Evolutionary conservation across 1,140 invertebrate genomes (phyloP), one percentile per base, ranked within the genome.

Genomic region (Drosophila takahashii): DNA sequence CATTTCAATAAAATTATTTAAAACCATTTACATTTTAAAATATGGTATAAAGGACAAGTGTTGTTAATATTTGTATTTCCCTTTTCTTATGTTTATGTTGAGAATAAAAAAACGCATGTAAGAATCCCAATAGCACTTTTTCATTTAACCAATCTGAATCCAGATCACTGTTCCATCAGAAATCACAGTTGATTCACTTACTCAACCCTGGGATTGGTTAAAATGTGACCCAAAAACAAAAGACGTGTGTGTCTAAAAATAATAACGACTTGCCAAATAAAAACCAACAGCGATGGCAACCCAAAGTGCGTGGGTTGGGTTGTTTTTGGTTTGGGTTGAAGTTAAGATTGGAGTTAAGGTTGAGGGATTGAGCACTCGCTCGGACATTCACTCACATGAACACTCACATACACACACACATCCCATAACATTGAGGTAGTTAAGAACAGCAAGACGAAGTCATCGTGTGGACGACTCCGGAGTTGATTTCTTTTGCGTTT

Each of bases 241-340:
- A 51, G 51, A 78, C 56, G 69, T 83, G 45, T 73, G 51, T 80
- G 81, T 86, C 77, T 75, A 74, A 87, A 87, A 85, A 71, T 87
- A 87, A 87, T 87, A 87, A 87, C 79, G 80, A 87, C 76, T 89
- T 87, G 67, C 76, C 84, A 87, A 87, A 89, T 89, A 87, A 89
- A 86, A 79, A 54, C 75, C 60, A 79, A 56, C 60, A 69, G 34
- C 22, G 51, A 36, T 67, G 51, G 53, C 15, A 47, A 42, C 36
- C 65, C 65, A 86, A 87, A 87, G 65, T 79, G 77, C 59, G 76
- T 84, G 79, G 79, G 72, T 37, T 71, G 79, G 67, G 51, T 72
- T 22, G 22, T 22, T 22, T 22, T 22, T 2, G 22, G 22, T 22
- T 22, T 45, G 58, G 16, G 32, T 13, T 13, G 16, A 32, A 54